A percentile compares a stretch with the other conserved stretches of the same genome.
Conservation (phyloP, 2,797 vertebrate species). For the Acrocephalus scirpaceus region DNA sequence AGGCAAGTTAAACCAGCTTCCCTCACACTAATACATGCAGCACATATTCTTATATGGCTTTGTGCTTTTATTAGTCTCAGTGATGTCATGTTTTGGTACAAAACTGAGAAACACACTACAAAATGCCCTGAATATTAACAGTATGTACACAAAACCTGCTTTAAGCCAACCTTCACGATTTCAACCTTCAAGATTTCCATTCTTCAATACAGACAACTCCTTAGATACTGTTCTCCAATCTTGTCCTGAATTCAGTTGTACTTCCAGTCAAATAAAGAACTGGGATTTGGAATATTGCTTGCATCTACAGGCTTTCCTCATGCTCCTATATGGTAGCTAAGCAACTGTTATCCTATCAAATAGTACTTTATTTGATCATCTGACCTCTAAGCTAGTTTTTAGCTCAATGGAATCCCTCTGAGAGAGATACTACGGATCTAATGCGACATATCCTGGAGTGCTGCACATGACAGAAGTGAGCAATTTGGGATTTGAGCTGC, state of each 20-base stretch:
- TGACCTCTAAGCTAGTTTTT: neutral
- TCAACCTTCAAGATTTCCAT: neutral
- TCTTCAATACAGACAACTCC: neutral
- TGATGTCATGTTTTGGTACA: neutral
- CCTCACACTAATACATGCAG: neutral
- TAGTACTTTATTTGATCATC: neutral
- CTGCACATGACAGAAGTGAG: neutral
- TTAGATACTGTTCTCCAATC: neutral
- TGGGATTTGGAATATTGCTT: neutral
- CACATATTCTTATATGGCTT: neutral
- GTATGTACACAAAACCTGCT: neutral
- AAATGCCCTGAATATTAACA: neutral
- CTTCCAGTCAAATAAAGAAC: neutral
- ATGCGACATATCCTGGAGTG: neutral
- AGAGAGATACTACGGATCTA: neutral
- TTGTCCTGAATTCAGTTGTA: neutral
- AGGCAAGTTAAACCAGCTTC: slow-evolving; percentile 40
- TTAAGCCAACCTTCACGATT: neutral
- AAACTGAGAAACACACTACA: neutral
- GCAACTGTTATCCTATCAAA: neutral
- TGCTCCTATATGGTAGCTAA: neutral
- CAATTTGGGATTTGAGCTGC: neutral
- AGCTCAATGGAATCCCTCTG: neutral
- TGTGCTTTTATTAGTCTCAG: neutral
- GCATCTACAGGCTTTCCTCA: neutral